Evolutionary conservation across 2,113 vertebrate species (phyloP).

Genomic region (Nymphicus hollandicus): DNA sequence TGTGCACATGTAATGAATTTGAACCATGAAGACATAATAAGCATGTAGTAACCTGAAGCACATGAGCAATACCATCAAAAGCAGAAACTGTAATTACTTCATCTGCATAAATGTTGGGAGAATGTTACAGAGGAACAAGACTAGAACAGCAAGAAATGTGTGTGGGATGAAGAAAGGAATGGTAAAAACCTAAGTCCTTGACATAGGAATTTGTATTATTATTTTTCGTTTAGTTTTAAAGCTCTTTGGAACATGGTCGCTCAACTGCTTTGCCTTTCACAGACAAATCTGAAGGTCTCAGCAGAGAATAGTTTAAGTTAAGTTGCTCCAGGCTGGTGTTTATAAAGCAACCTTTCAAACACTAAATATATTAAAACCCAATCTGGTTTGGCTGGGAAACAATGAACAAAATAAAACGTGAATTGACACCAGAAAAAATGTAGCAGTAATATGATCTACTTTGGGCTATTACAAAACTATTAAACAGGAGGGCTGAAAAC

Average conservation of each 20-base stretch:
- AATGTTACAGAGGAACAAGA: not conserved
- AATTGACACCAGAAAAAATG: not conserved
- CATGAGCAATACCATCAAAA: not conserved
- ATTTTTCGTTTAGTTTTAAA: not conserved
- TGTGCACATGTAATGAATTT: not conserved
- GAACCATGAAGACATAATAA: not conserved
- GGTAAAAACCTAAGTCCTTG: not conserved
- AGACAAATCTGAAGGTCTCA: not conserved
- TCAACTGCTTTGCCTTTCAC: not conserved
- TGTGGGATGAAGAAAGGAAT: not conserved
- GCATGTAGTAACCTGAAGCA: not conserved
- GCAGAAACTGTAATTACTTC: not conserved
- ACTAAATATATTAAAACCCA: not conserved
- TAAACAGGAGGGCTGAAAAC: not conserved
- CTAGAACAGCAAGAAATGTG: not conserved
- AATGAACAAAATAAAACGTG: not conserved
- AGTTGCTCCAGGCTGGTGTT: not conserved
- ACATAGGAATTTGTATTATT: not conserved
- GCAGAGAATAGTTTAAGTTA: not conserved
- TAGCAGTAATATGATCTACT: not conserved
- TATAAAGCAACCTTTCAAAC: not conserved
- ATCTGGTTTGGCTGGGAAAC: not conserved
- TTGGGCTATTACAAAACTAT: not conserved
- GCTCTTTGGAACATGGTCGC: not conserved
- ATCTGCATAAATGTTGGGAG: not conserved